Percentiles rank a stretch among this genome's conserved stretches.
Evolutionary conservation across 2,888 invertebrate genomes (phyloP).

Genomic region (Phlogophora meticulosa): DNA sequence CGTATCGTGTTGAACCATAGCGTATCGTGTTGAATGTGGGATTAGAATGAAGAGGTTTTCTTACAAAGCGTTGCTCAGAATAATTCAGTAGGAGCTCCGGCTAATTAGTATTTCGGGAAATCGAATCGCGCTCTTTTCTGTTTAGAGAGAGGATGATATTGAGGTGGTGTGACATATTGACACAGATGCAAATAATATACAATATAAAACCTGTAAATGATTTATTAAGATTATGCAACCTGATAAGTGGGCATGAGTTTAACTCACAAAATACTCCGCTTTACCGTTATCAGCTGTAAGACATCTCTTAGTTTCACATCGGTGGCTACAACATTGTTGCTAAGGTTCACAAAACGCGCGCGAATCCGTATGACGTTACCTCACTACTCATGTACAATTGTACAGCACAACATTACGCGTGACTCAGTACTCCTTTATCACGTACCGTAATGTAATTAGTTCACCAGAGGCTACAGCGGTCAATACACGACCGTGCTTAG

Average conservation of each 20-base stretch:
- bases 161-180: conserved; percentile 6
- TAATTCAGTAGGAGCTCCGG: conserved; percentile 16
- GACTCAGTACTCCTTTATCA: conserved; percentile 47
- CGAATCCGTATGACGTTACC: conserved; percentile 51
- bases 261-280: neutral
- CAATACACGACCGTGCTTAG: conserved; percentile 19
- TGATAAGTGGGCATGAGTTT: neutral
- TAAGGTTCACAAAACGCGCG: conserved; percentile 51
- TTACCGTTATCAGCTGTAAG: neutral
- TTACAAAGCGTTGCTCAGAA: conserved; percentile 33
- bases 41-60: conserved; percentile 2
- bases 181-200: neutral
- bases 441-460: conserved; percentile 64
- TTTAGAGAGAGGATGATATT: neutral
- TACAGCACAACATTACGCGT: conserved; percentile 51
- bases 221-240: conserved; percentile 7
- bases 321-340: conserved; percentile 1
- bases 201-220: neutral
- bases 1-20: neutral
- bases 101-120: conserved; percentile 30
- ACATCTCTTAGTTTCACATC: conserved; percentile 3
- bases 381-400: conserved; percentile 54
- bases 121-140: conserved; percentile 13
- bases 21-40: too few species aligned
- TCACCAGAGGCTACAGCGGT: conserved; percentile 19